phyloP scores from a whole-genome alignment of 2,113 vertebrate species.

The Misgurnus anguillicaudatus region DNA sequence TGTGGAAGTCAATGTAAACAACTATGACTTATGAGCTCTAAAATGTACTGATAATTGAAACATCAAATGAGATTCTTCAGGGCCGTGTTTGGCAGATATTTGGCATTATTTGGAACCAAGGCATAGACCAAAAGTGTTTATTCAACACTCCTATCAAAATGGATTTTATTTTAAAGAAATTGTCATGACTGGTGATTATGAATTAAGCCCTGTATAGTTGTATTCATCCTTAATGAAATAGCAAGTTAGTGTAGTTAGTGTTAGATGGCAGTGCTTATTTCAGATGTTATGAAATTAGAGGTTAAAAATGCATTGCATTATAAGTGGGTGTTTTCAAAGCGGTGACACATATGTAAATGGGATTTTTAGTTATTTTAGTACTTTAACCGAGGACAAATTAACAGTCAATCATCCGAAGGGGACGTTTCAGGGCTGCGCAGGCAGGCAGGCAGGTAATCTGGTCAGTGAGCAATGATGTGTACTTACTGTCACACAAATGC shows the following conservation, averaged over 20 bases:
- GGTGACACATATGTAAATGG: neutral
- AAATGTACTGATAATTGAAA: neutral
- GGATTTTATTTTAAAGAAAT: neutral
- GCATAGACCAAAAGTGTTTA: no score
- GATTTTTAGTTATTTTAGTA: neutral
- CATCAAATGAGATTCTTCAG: neutral
- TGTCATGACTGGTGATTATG: neutral
- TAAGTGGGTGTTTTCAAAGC: neutral
- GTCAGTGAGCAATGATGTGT: constrained; percentile 42
- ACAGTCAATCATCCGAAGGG: neutral
- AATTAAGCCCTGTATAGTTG: neutral
- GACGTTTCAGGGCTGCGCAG: neutral
- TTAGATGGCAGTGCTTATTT: neutral
- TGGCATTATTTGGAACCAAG: no score
- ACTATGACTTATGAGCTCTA: neutral
- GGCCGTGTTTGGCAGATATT: neutral
- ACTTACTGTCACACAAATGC: constrained; percentile 78
- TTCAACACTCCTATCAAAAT: no score
- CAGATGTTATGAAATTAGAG: neutral
- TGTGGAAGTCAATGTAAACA: neutral
- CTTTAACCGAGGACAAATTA: neutral
- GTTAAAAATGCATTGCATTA: neutral
- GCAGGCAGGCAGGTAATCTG: constrained; percentile 41
- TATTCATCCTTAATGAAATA: neutral
- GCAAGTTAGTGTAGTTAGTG: neutral